phyloP scores from a whole-genome alignment of 2,888 invertebrate genomes.

The Microctonus hyperodae region DNA sequence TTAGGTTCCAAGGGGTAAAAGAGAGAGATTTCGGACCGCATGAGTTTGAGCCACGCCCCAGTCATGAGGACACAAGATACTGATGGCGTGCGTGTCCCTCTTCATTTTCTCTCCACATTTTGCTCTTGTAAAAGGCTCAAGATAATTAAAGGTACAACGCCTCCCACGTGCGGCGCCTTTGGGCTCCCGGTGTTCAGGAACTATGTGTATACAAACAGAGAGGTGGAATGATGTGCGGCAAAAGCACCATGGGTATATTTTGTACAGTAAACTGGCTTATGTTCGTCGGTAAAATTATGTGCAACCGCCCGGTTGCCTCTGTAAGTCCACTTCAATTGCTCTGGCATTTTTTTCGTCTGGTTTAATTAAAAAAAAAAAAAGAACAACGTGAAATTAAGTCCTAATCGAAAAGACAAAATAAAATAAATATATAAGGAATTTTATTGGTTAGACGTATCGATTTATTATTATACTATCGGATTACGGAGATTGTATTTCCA shows the following conservation, averaged over 20 bases:
- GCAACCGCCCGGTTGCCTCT: slow-evolving; percentile 34
- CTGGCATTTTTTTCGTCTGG: too few relatives aligned
- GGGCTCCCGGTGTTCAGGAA: slow-evolving; percentile 30
- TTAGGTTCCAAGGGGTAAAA: slow-evolving; percentile 31
- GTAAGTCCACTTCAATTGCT: too few relatives aligned
- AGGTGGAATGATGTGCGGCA: slow-evolving; percentile 25
- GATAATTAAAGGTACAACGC: slow-evolving; percentile 61
- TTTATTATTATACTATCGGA: neutral
- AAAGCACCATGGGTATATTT: slow-evolving; percentile 12
- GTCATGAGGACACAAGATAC: slow-evolving; percentile 45
- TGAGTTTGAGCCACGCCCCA: slow-evolving; percentile 53
- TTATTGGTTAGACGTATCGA: neutral
- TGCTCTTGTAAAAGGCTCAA: slow-evolving; percentile 27
- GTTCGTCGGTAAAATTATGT: slow-evolving; percentile 45
- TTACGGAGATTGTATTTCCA: neutral
- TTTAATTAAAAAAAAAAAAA: too few relatives aligned
- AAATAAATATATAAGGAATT: neutral
- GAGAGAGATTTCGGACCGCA: slow-evolving; percentile 44
- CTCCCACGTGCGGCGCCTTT: slow-evolving; percentile 37
- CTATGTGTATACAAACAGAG: slow-evolving; percentile 22
- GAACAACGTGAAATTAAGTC: too few relatives aligned
- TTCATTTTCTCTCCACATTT: slow-evolving; percentile 34
- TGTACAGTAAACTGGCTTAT: slow-evolving; percentile 54
- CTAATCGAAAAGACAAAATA: too few relatives aligned
- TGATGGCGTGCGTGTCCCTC: slow-evolving; percentile 53